These are phyloP conservation scores for Pachycephus smyrnensis DNA, from an alignment of 2,888 invertebrate species.

Conservation along the genomic window DNA sequence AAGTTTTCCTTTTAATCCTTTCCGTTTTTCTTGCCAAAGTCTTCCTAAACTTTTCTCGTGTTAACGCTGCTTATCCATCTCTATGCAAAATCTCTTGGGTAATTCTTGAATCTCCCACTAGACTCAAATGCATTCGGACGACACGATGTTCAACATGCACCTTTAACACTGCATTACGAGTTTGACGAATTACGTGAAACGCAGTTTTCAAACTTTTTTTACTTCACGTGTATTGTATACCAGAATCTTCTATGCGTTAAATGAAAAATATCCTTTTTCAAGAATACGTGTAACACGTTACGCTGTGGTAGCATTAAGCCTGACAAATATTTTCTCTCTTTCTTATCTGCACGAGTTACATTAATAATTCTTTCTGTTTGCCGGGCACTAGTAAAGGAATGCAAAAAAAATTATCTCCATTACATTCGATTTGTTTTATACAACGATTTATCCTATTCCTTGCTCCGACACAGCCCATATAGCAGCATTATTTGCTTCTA, in stretches of 20 bases:
- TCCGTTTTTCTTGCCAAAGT: neutral
- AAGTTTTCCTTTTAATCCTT: neutral
- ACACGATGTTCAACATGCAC: no score
- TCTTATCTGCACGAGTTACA: neutral
- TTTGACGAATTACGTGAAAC: neutral
- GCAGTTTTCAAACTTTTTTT: neutral
- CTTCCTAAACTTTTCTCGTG: neutral
- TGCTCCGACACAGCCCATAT: neutral
- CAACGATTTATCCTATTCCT: neutral
- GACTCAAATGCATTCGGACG: no score
- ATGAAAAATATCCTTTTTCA: no score
- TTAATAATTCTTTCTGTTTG: neutral
- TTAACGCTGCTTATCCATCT: neutral
- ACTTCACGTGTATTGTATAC: neutral
- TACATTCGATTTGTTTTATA: neutral
- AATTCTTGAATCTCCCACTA: no score
- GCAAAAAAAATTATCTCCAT: neutral
- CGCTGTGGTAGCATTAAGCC: neutral
- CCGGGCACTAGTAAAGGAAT: neutral
- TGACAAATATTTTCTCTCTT: neutral
- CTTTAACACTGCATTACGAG: no score
- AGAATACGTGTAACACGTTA: no score
- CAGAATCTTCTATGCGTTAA: no score
- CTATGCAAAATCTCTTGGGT: no score
- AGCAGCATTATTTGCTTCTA: neutral